Percentiles rank a stretch among this genome's conserved stretches.
Evolutionary conservation across 2,888 invertebrate species (phyloP).

Genomic region (Lordiphosa fenestrarum): DNA sequence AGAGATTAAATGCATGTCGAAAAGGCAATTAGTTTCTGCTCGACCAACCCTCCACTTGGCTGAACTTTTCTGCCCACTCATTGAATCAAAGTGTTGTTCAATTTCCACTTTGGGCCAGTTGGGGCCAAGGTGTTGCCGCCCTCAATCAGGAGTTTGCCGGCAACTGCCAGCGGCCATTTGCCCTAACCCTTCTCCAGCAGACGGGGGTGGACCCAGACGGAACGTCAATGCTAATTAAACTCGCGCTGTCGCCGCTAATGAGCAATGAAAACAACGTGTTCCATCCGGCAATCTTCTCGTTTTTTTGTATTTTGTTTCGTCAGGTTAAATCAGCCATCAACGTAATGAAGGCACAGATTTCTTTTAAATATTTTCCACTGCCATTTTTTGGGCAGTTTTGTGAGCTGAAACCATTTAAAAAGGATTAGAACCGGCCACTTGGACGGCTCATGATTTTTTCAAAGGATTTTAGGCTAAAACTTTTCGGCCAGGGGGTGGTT

Average conservation of each 20-base stretch:
- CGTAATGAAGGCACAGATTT: slow-evolving; percentile 75
- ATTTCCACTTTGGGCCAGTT: slow-evolving; percentile 44
- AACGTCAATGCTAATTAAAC: slow-evolving; percentile 75
- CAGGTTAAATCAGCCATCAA: slow-evolving; percentile 78
- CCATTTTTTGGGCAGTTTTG: slow-evolving; percentile 47
- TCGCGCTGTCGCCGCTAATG: slow-evolving; percentile 76
- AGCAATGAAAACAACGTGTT: slow-evolving; percentile 80
- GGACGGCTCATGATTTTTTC: slow-evolving; percentile 30
- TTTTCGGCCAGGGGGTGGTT: slow-evolving; percentile 45
- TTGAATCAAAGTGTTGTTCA: slow-evolving; percentile 69
- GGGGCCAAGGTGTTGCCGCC: slow-evolving; percentile 55
- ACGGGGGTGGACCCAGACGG: slow-evolving; percentile 32
- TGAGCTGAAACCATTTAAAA: slow-evolving; percentile 58
- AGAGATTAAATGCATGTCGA: slow-evolving; percentile 80
- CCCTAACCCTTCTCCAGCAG: slow-evolving; percentile 48
- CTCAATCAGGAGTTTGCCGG: slow-evolving; percentile 39
- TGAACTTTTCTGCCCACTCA: slow-evolving; percentile 36
- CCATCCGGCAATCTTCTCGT: slow-evolving; percentile 34
- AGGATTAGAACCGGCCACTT: slow-evolving; percentile 52
- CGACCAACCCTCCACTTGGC: slow-evolving; percentile 23
- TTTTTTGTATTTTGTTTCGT: slow-evolving; percentile 38
- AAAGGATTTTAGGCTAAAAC: slow-evolving; percentile 40
- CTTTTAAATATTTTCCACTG: slow-evolving; percentile 60
- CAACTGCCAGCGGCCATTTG: slow-evolving; percentile 59
- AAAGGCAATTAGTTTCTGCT: slow-evolving; percentile 77